Conservation (phyloP, 1,140 invertebrate species). For the Drosophila ironensis region DNA sequence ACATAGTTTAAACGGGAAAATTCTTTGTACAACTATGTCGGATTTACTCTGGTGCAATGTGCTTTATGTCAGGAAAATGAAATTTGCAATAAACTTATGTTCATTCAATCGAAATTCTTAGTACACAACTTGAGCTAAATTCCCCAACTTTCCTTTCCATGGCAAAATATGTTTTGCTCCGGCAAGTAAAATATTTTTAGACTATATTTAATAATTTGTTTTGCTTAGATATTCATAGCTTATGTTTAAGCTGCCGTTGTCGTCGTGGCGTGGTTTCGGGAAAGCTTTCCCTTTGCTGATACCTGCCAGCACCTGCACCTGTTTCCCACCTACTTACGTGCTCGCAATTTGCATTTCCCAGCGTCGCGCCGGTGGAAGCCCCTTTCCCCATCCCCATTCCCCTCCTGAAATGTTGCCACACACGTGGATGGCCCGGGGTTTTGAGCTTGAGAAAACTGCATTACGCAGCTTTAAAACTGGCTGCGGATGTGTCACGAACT, state of each 20-base stretch:
- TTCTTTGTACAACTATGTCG: too few relatives aligned
- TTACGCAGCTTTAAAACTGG: conserved; percentile 41
- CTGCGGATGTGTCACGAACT: conserved; percentile 45
- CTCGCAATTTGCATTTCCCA: conserved; percentile 51
- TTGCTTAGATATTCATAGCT: not conserved
- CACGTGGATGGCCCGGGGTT: conserved; percentile 38
- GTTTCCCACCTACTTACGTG: conserved; percentile 61
- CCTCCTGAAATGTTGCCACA: too few relatives aligned
- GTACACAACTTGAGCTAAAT: too few relatives aligned
- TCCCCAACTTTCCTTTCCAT: too few relatives aligned
- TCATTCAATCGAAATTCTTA: too few relatives aligned
- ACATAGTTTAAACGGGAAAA: too few relatives aligned
- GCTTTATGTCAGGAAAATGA: too few relatives aligned
- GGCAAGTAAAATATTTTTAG: too few relatives aligned
- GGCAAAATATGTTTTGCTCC: too few relatives aligned
- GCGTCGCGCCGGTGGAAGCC: not conserved
- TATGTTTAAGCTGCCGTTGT: not conserved
- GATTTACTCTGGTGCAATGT: too few relatives aligned
- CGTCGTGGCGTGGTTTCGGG: conserved; percentile 20
- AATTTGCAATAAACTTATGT: too few relatives aligned
- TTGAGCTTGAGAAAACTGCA: conserved; percentile 43
- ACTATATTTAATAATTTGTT: not conserved
- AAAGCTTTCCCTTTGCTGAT: conserved; percentile 21
- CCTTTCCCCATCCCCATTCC: not conserved
- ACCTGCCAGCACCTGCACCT: conserved; percentile 10